Evolutionary conservation across 2,797 vertebrate species (phyloP).

Genomic region (Enteromius mattozi): DNA sequence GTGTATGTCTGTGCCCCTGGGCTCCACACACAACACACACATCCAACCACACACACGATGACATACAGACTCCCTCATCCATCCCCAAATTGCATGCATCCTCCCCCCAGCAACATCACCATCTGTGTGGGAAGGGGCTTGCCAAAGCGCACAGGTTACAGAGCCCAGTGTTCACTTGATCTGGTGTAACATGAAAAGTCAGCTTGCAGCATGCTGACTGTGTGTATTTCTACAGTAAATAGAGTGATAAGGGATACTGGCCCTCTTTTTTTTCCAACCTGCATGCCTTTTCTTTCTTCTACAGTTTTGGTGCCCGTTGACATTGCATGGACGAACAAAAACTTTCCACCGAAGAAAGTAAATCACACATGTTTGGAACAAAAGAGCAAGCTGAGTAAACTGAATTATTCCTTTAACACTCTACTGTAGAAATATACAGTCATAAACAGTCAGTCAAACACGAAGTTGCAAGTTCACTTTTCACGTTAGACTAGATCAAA

Average conservation of each 20-base stretch:
- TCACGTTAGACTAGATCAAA: neutral
- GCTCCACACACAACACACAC: slow-evolving; percentile 42
- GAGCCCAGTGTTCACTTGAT: neutral
- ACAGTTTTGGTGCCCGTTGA: neutral
- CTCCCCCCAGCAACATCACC: slow-evolving; percentile 33
- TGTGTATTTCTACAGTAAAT: slow-evolving; percentile 1
- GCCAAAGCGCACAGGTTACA: slow-evolving; percentile 28
- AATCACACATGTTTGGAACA: neutral
- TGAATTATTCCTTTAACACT: neutral
- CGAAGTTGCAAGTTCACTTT: neutral
- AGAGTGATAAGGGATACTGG: neutral
- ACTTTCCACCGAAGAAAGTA: neutral
- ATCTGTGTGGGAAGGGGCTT: slow-evolving; percentile 39
- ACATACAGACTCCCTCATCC: slow-evolving; percentile 42
- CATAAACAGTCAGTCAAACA: too few species aligned
- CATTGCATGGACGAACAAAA: neutral
- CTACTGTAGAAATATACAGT: neutral
- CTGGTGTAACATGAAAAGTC: neutral
- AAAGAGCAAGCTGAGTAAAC: neutral
- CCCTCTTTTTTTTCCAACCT: neutral
- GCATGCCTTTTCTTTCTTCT: neutral
- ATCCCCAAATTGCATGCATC: slow-evolving; percentile 40
- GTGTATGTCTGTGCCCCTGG: slow-evolving; percentile 41
- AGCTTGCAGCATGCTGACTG: neutral
- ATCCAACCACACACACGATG: slow-evolving; percentile 5